phyloP scores from a whole-genome alignment of 2,888 invertebrate species.

The Endomychus coccineus region DNA sequence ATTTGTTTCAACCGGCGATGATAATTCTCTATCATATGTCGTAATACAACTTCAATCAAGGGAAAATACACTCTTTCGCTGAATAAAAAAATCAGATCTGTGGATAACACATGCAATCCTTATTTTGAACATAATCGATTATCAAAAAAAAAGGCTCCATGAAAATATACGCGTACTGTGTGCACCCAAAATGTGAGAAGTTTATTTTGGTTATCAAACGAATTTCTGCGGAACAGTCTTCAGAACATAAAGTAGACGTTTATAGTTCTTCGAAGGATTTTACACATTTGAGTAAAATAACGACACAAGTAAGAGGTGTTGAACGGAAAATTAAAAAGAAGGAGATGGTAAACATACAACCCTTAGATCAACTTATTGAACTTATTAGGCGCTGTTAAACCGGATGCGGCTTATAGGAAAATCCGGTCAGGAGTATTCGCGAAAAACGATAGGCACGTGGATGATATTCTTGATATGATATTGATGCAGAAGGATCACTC shows the following conservation, averaged over 20 bases:
- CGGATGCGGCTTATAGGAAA: too few relatives aligned
- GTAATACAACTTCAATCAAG: too few relatives aligned
- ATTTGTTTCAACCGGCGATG: too few relatives aligned
- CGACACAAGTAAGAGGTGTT: constrained; percentile 2
- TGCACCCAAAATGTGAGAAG: not conserved
- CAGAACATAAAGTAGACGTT: constrained; percentile 2
- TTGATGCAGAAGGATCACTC: too few relatives aligned
- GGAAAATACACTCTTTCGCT: not conserved
- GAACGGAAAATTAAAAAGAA: not conserved
- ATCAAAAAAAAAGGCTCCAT: not conserved
- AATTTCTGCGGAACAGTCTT: not conserved
- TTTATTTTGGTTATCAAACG: not conserved
- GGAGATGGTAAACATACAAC: not conserved
- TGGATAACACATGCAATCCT: constrained; percentile 2
- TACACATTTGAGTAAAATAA: not conserved
- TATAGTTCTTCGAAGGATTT: not conserved
- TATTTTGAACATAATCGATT: too few relatives aligned
- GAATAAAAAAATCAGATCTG: constrained; percentile 2
- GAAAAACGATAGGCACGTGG: too few relatives aligned
- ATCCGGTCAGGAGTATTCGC: too few relatives aligned
- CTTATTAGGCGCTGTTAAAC: too few relatives aligned
- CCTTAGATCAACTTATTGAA: not conserved
- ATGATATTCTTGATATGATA: too few relatives aligned
- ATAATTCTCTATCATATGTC: too few relatives aligned
- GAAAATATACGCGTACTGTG: constrained; percentile 2